These are phyloP conservation scores for Cantharis rustica DNA, from an alignment of 2,888 invertebrate species.

Conservation along the genomic window DNA sequence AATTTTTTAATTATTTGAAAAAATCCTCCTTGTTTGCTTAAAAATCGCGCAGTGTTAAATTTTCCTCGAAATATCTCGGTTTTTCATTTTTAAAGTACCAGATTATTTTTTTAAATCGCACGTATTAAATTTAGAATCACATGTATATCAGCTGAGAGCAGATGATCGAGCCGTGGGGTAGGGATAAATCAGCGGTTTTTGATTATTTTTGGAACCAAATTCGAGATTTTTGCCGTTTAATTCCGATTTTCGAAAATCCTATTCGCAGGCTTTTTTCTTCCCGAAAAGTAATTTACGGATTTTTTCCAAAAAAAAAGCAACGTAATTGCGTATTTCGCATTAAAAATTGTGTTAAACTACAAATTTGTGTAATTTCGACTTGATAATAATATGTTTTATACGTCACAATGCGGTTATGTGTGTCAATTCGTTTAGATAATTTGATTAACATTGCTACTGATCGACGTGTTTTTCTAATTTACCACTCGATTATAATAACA, in stretches of 20 bases:
- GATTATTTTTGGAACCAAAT: constrained; percentile 7
- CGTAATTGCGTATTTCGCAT: not conserved
- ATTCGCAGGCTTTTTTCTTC: not conserved
- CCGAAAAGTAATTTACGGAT: not conserved
- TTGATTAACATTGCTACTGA: constrained; percentile 7
- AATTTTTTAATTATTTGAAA: not conserved
- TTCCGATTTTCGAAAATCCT: not conserved
- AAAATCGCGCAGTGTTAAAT: not conserved
- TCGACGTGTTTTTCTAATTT: constrained; percentile 9
- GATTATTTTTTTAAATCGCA: not conserved
- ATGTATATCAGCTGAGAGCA: constrained; percentile 27
- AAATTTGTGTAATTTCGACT: constrained; percentile 10
- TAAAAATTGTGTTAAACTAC: not conserved
- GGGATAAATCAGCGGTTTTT: constrained; percentile 3
- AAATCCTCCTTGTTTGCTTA: not conserved
- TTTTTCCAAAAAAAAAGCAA: not conserved
- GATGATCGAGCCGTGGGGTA: constrained; percentile 24
- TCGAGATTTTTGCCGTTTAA: not conserved
- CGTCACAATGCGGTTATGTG: constrained; percentile 16
- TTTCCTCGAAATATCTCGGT: not conserved
- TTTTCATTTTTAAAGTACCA: not conserved
- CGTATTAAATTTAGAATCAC: constrained; percentile 19
- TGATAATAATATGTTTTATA: constrained; percentile 16
- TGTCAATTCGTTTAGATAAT: constrained; percentile 22
- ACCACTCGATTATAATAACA: not conserved